These are phyloP conservation scores for Ceyx melanurus DNA, from an alignment of 2,113 vertebrate genomes.

Conservation along the genomic window DNA sequence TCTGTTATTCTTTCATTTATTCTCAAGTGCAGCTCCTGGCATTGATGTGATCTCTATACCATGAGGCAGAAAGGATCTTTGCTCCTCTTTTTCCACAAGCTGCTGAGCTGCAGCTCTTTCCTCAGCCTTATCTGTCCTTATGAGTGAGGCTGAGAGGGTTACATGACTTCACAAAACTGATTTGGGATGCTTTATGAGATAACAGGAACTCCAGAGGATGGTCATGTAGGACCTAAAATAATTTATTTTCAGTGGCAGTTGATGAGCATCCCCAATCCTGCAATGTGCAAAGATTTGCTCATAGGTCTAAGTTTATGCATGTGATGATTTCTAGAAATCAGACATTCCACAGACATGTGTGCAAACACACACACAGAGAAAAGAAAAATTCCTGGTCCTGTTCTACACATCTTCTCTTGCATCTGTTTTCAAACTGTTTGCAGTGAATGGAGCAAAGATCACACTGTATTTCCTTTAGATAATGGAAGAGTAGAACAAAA, in stretches of 20 bases:
- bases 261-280: background rate
- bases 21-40: conserved; percentile 3
- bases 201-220: background rate
- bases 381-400: background rate
- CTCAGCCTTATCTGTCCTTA: background rate
- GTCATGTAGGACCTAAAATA: background rate
- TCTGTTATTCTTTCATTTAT: conserved; percentile 33
- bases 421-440: background rate
- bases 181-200: background rate
- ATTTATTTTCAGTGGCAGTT: background rate
- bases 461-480: background rate
- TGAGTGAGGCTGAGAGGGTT: background rate
- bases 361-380: background rate
- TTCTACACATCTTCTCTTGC: background rate
- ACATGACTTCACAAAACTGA: background rate
- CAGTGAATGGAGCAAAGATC: background rate
- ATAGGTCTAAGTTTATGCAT: background rate
- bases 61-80: conserved; percentile 11
- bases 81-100: background rate
- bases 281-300: background rate
- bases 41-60: conserved; percentile 8
- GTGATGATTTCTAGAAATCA: background rate
- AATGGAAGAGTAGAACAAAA: background rate
- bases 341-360: background rate
- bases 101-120: background rate